A percentile compares a stretch with the other conserved stretches of the same genome.
phyloP scores from a whole-genome alignment of 2,888 invertebrate species.

The Drosophila percnosoma region DNA sequence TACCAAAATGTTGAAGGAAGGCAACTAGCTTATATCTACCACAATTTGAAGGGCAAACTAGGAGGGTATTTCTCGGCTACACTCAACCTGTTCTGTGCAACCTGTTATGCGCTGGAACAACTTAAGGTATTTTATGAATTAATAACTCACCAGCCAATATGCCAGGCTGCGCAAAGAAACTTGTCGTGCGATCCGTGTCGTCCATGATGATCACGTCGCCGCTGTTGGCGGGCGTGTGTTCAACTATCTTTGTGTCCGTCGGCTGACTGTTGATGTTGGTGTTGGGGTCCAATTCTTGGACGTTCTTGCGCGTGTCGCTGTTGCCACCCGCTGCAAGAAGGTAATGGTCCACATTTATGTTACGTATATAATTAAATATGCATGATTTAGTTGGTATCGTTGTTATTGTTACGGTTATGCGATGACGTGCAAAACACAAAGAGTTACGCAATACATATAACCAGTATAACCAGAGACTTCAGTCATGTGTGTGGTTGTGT shows the following conservation, averaged over 20 bases:
- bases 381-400: not conserved
- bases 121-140: too few species aligned
- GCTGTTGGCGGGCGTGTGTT: slow-evolving; percentile 85
- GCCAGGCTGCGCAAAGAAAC: slow-evolving; percentile 97
- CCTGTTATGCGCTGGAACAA: too few species aligned
- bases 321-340: slow-evolving; percentile 69
- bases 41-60: too few species aligned
- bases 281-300: slow-evolving; percentile 82
- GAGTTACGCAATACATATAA: slow-evolving; percentile 40
- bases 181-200: slow-evolving; percentile 93
- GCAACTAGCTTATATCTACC: too few species aligned
- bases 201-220: slow-evolving; percentile 92
- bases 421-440: slow-evolving; percentile 48
- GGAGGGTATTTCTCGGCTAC: too few species aligned
- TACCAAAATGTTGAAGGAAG: too few species aligned
- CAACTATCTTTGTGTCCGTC: slow-evolving; percentile 82
- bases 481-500: slow-evolving; percentile 22
- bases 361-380: not conserved
- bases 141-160: slow-evolving; percentile 92
- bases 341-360: not conserved
- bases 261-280: slow-evolving; percentile 83
- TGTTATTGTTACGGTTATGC: slow-evolving; percentile 17
- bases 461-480: slow-evolving; percentile 56
- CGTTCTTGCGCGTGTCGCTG: slow-evolving; percentile 74
- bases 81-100: too few species aligned